Percentiles rank a stretch among this genome's conserved stretches.
Evolutionary conservation across 2,797 vertebrate species (phyloP).

Genomic region (Halcyon badia): DNA sequence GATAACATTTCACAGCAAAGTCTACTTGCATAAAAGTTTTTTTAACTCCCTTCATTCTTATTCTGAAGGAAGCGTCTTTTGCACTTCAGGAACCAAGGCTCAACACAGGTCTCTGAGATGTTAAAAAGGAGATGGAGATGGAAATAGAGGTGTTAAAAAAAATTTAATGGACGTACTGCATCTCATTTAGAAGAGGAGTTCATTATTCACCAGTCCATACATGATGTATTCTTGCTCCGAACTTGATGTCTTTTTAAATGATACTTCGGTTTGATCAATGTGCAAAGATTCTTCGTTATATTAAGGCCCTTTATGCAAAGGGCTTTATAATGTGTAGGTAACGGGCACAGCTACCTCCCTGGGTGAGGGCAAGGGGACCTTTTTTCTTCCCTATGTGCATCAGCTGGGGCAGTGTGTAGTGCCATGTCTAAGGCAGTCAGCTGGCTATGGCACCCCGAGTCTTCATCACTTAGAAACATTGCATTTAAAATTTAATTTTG

Average conservation of each 20-base stretch:
- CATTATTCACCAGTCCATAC: constrained; percentile 47
- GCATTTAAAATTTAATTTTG: not conserved
- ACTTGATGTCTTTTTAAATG: constrained; percentile 61
- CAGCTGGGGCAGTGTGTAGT: not conserved
- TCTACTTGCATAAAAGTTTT: constrained; percentile 82
- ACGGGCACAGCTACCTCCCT: not conserved
- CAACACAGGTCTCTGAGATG: not conserved
- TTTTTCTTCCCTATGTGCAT: not conserved
- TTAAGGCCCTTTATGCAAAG: constrained; percentile 14
- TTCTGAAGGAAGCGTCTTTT: constrained; percentile 59
- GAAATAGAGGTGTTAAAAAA: constrained; percentile 16
- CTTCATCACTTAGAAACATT: not conserved
- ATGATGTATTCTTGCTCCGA: constrained; percentile 29
- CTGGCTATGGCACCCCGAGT: not conserved
- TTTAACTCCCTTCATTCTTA: constrained; percentile 77
- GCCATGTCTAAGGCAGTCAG: not conserved
- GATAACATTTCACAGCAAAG: constrained; percentile 84
- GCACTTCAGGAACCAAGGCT: constrained; percentile 9
- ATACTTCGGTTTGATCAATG: constrained; percentile 52
- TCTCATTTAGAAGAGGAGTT: constrained; percentile 39
- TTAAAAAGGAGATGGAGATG: not conserved
- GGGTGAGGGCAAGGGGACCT: not conserved
- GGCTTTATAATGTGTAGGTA: not conserved
- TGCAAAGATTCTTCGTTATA: constrained; percentile 18
- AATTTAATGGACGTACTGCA: constrained; percentile 25